Percentiles rank a stretch among this genome's conserved stretches.
Evolutionary conservation across 2,797 vertebrate genomes (phyloP).

Genomic region (Lacerta viridis): DNA sequence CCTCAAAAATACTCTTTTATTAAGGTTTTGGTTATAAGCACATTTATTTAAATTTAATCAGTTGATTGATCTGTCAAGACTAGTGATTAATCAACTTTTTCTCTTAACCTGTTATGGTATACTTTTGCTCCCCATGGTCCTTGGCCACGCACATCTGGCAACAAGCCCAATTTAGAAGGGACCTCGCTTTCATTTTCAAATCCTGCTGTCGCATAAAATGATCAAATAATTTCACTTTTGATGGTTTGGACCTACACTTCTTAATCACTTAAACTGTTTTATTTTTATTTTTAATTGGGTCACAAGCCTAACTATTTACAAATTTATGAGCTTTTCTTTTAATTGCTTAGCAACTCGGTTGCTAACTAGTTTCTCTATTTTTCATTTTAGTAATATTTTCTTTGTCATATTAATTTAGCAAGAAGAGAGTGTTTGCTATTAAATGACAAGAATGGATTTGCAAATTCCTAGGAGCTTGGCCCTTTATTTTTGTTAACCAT

Average conservation of each 20-base stretch:
- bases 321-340: slow-evolving; percentile 16
- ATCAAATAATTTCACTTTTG: slow-evolving; percentile 3
- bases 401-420: slow-evolving; percentile 15
- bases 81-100: not conserved
- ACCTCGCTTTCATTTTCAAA: not conserved
- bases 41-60: slow-evolving; percentile 8
- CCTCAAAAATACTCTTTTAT: not conserved
- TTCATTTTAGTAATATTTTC: slow-evolving; percentile 34
- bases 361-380: slow-evolving; percentile 10
- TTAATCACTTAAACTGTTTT: not conserved
- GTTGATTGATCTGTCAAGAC: not conserved
- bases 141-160: not conserved
- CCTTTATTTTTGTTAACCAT: not conserved
- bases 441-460: not conserved
- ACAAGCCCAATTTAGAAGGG: not conserved
- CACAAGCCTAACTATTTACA: not conserved
- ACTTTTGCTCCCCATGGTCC: not conserved
- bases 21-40: not conserved
- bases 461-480: not conserved
- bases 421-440: not conserved
- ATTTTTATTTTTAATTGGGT: slow-evolving; percentile 15
- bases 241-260: not conserved
- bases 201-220: not conserved
- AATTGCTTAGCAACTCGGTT: slow-evolving; percentile 19
- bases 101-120: too few species aligned